Evolutionary conservation across 1,140 invertebrate genomes (phyloP), one percentile per base, ranked within the genome.

Genomic region (Rhopalosiphum padi): DNA sequence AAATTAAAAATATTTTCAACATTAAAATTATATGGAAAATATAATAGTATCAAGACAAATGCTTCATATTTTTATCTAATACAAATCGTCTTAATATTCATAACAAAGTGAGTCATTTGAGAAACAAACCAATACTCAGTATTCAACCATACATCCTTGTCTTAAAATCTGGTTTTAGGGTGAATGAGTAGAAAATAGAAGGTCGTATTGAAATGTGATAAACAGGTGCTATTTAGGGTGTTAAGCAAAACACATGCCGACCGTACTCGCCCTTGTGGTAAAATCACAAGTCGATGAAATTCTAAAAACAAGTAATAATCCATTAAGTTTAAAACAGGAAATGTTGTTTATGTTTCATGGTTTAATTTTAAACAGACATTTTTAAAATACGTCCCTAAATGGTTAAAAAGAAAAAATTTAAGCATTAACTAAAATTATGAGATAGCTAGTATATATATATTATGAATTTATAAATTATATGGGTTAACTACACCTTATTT

Each of bases 141-240:
- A 77, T 77, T 83, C 23, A 6, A 90, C 88, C 53, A 30, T 91
- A 68, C 55, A 82, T 91, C 60, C 90, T 91, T 77, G 35, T 90
- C 21, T 91, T 91, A 53, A 46, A 37, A 37, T 43, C 55, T 68
- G 53, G 90, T 55, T 91, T 43, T 77, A 48, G 30, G 90, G 60
- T 91, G 68, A n/a, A 82, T 55, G 35, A 23, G n/a, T 37, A 8
- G 48, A 91, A n/a, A 23, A 21, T 37, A 8, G 48, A 91, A n/a
- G 30, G 43, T 46, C 60, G 7, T 91, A 91, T 37, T 91, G 90
- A 91, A 91, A 91, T 91, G 77, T 91, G 90, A 77, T 51, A 48
- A 91, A 92, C 82, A 92, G 77, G 91, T 82, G 90, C n/a, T 37
- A 43, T 77, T 41, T 35, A 41, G 68, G 90, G 60, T 92, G 91